Percentiles rank a stretch among this genome's conserved stretches.
phyloP scores from a whole-genome alignment of 2,113 vertebrate species.

The Crotalus tigris region DNA sequence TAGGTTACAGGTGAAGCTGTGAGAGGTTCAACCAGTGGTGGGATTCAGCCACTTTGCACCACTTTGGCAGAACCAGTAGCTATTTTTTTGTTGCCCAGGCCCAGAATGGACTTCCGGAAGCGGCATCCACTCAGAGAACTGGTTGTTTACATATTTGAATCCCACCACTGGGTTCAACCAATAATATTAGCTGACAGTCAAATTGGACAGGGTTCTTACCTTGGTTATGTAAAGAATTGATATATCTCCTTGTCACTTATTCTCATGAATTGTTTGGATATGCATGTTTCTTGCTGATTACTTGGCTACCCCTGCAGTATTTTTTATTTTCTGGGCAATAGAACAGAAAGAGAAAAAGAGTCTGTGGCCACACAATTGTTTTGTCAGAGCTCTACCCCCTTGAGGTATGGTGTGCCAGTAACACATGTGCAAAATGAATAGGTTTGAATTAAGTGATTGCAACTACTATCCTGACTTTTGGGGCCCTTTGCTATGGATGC shows the following conservation, averaged over 20 bases:
- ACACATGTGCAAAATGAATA: background rate
- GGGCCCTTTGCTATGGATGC: background rate
- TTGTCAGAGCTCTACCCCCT: background rate
- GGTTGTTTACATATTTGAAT: too few species aligned
- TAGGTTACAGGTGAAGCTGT: background rate
- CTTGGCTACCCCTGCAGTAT: background rate
- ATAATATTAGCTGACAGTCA: background rate
- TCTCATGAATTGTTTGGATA: background rate
- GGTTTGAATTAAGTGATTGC: background rate
- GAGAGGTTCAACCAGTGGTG: background rate
- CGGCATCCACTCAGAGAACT: too few species aligned
- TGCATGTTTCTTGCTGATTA: background rate
- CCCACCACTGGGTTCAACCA: background rate
- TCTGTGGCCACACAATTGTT: background rate
- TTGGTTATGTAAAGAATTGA: background rate
- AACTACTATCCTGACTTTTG: background rate
- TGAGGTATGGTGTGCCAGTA: background rate
- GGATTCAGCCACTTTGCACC: too few species aligned
- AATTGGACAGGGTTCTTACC: background rate
- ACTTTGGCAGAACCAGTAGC: too few species aligned
- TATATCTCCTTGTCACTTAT: background rate
- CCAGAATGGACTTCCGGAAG: too few species aligned
- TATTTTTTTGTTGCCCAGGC: too few species aligned
- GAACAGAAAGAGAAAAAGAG: background rate
- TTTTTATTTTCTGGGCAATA: background rate